Percentiles rank a stretch among this genome's conserved stretches.
Evolutionary conservation across 2,113 vertebrate genomes (phyloP).

Genomic region (Amphilophus citrinellus): DNA sequence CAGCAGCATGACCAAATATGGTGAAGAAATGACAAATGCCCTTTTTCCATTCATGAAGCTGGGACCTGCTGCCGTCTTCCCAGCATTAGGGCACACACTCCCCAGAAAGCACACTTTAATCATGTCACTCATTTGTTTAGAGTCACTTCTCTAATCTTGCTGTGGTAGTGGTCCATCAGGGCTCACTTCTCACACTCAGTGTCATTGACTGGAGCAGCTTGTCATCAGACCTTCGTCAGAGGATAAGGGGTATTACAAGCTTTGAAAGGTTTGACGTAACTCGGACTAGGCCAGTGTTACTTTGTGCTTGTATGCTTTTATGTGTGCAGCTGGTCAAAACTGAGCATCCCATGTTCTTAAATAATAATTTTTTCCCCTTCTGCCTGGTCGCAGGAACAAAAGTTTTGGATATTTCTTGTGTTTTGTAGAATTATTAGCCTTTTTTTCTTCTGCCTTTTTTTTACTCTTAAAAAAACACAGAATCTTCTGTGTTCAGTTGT

Average conservation of each 20-base stretch:
- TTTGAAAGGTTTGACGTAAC: constrained; percentile 84
- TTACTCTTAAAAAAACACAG: background rate
- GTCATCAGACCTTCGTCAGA: constrained; percentile 84
- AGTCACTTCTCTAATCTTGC: constrained; percentile 55
- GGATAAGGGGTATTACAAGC: constrained; percentile 85
- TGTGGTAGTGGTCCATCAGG: constrained; percentile 56
- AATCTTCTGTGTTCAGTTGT: constrained; percentile 17
- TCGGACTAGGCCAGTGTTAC: constrained; percentile 64
- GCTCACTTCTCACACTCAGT: constrained; percentile 61
- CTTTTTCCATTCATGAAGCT: constrained; percentile 80
- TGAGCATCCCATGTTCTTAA: constrained; percentile 38
- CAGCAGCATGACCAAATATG: constrained; percentile 80
- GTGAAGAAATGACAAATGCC: constrained; percentile 78
- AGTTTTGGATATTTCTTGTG: background rate
- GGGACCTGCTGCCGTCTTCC: constrained; percentile 47
- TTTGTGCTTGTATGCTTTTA: constrained; percentile 66
- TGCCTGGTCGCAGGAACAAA: constrained; percentile 2
- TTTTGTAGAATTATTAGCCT: background rate
- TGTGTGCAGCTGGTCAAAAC: constrained; percentile 57
- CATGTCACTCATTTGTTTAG: constrained; percentile 37
- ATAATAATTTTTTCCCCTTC: constrained; percentile 22
- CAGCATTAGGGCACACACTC: constrained; percentile 10
- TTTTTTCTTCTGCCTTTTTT: background rate
- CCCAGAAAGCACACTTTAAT: constrained; percentile 14
- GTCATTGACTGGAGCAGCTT: constrained; percentile 81